Percentiles rank a stretch among this genome's conserved stretches.
Conservation (phyloP, 2,888 invertebrate species). For the Chymomyza procnemis region DNA sequence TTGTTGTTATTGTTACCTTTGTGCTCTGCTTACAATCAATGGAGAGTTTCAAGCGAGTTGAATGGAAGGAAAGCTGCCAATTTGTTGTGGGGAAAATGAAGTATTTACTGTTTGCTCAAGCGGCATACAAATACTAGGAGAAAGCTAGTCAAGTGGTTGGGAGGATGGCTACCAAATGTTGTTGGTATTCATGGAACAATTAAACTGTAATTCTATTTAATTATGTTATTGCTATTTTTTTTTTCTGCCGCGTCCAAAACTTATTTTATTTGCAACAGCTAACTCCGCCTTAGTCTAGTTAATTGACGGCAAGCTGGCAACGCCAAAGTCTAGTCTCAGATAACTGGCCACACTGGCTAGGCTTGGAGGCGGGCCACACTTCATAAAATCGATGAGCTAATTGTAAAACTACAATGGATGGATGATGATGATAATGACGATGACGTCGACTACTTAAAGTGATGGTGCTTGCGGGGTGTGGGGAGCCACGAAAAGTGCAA, state of each 20-base stretch:
- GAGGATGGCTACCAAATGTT: neutral
- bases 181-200: slow-evolving; percentile 50
- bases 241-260: slow-evolving; percentile 1
- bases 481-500: slow-evolving; percentile 45
- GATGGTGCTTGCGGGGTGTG: neutral
- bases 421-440: neutral
- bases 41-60: slow-evolving; percentile 48
- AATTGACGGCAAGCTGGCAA: slow-evolving; percentile 49
- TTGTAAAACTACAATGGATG: slow-evolving; percentile 33
- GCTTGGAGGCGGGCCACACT: slow-evolving; percentile 22
- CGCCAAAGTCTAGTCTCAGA: neutral
- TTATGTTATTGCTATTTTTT: slow-evolving; percentile 30
- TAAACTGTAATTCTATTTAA: slow-evolving; percentile 65
- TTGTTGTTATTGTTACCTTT: neutral
- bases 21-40: too few species aligned
- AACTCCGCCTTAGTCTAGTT: slow-evolving; percentile 10
- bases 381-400: slow-evolving; percentile 54
- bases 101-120: slow-evolving; percentile 31
- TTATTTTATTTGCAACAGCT: neutral
- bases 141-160: neutral
- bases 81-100: slow-evolving; percentile 42
- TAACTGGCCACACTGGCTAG: neutral
- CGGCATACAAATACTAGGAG: slow-evolving; percentile 26
- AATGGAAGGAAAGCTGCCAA: slow-evolving; percentile 62
- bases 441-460: neutral